Conservation (phyloP, 1,140 invertebrate species). For the Phymorhynchus buccinoides region DNA sequence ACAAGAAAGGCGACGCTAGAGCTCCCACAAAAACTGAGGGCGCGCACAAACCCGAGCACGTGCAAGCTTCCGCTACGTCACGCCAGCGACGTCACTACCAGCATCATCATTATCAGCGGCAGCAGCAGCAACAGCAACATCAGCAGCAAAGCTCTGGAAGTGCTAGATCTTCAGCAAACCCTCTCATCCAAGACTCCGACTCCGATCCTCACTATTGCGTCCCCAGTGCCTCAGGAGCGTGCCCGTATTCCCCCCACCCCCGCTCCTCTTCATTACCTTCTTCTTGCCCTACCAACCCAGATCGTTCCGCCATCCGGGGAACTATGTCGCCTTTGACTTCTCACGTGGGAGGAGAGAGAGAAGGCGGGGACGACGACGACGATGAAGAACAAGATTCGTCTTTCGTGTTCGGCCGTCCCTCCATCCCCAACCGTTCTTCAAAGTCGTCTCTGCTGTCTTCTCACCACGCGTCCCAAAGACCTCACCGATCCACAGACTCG, state of each 20-base stretch:
- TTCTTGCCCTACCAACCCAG: no score
- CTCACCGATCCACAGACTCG: slow-evolving; percentile 27
- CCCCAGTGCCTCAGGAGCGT: slow-evolving; percentile 5
- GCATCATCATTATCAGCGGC: background rate
- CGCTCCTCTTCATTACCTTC: background rate
- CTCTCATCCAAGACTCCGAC: background rate
- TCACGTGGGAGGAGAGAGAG: slow-evolving; percentile 40
- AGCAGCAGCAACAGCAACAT: background rate
- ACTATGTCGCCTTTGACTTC: slow-evolving; percentile 50
- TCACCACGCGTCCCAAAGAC: slow-evolving; percentile 75
- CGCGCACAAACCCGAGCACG: background rate
- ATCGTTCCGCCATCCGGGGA: slow-evolving; percentile 44
- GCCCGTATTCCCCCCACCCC: background rate
- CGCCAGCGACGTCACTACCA: no score
- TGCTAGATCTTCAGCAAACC: background rate
- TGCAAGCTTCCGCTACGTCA: background rate
- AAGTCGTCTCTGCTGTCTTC: background rate
- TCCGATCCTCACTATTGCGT: background rate
- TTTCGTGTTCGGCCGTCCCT: slow-evolving; percentile 53
- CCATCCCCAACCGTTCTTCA: slow-evolving; percentile 33
- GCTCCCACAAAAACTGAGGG: background rate
- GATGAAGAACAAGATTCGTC: slow-evolving; percentile 8
- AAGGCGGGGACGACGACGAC: background rate
- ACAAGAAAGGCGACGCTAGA: background rate
- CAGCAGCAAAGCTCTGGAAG: background rate